Percentiles rank a stretch among this genome's conserved stretches.
phyloP scores from a whole-genome alignment of 1,140 invertebrate species.

The Drosophila nebulosa region DNA sequence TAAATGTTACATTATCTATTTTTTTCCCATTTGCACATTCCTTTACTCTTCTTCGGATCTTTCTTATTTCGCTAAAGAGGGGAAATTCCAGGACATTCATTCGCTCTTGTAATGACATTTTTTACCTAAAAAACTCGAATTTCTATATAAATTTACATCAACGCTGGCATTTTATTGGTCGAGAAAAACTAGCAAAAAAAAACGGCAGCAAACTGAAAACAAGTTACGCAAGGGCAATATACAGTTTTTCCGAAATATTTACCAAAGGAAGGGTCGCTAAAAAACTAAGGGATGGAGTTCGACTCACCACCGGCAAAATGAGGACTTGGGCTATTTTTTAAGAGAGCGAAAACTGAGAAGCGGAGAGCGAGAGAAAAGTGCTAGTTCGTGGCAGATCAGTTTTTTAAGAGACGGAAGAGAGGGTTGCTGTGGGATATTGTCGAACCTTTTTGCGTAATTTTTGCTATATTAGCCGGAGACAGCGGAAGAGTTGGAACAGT shows the following conservation, averaged over 20 bases:
- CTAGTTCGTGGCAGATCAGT: conserved; percentile 26
- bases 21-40: conserved; percentile 43
- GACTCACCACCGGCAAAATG: conserved; percentile 11
- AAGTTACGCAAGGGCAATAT: conserved; percentile 22
- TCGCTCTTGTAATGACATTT: conserved; percentile 42
- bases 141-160: conserved; percentile 73
- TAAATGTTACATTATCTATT: too few species aligned
- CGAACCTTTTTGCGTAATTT: conserved; percentile 52
- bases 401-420: conserved; percentile 66
- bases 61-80: conserved; percentile 2
- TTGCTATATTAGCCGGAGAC: conserved; percentile 70
- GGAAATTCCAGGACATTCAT: conserved; percentile 64
- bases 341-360: conserved; percentile 27
- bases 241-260: conserved; percentile 54
- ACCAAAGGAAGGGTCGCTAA: conserved; percentile 31
- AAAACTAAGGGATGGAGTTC: conserved; percentile 48
- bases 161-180: conserved; percentile 73
- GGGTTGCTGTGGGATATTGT: conserved; percentile 41
- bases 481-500: conserved; percentile 80
- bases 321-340: conserved; percentile 34
- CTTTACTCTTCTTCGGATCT: conserved; percentile 15
- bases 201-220: conserved; percentile 34
- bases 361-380: conserved; percentile 1
- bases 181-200: conserved; percentile 45
- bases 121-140: conserved; percentile 74